phyloP scores from a whole-genome alignment of 2,797 vertebrate genomes.

The Peromyscus melanophrys region DNA sequence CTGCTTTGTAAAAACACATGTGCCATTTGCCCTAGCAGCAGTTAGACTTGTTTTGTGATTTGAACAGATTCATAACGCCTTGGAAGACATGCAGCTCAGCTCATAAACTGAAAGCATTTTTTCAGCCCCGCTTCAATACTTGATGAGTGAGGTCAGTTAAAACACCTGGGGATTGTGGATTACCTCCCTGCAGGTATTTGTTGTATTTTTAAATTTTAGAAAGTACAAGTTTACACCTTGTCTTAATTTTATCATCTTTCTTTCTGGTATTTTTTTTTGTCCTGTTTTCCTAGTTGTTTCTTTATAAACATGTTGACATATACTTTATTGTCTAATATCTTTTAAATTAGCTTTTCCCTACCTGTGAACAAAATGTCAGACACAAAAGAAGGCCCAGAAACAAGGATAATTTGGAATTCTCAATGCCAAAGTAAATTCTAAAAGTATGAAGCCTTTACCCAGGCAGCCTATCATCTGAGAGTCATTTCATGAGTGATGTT shows the following conservation, averaged over 20 bases:
- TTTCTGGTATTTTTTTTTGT: not conserved
- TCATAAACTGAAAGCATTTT: conserved; percentile 15
- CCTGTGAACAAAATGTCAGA: conserved; percentile 54
- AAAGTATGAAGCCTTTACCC: conserved; percentile 23
- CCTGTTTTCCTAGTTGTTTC: not conserved
- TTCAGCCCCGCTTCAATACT: not conserved
- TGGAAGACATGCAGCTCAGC: not conserved
- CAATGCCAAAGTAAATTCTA: conserved; percentile 46
- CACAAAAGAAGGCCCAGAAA: conserved; percentile 53
- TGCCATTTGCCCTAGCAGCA: not conserved
- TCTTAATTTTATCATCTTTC: conserved; percentile 60
- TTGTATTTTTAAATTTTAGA: conserved; percentile 19
- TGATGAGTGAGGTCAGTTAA: conserved; percentile 16
- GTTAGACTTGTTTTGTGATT: not conserved
- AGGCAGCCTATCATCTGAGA: not conserved
- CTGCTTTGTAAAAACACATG: not conserved
- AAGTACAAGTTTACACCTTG: not conserved
- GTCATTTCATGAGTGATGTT: conserved; percentile 41
- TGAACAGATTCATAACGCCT: conserved; percentile 21
- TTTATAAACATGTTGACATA: conserved; percentile 29
- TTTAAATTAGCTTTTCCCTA: conserved; percentile 59
- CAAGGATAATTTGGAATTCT: conserved; percentile 49
- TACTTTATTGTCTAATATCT: conserved; percentile 62
- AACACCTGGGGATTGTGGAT: not conserved
- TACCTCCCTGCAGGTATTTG: not conserved